phyloP scores from a whole-genome alignment of 2,888 invertebrate genomes.

The Apodemia duryi region DNA sequence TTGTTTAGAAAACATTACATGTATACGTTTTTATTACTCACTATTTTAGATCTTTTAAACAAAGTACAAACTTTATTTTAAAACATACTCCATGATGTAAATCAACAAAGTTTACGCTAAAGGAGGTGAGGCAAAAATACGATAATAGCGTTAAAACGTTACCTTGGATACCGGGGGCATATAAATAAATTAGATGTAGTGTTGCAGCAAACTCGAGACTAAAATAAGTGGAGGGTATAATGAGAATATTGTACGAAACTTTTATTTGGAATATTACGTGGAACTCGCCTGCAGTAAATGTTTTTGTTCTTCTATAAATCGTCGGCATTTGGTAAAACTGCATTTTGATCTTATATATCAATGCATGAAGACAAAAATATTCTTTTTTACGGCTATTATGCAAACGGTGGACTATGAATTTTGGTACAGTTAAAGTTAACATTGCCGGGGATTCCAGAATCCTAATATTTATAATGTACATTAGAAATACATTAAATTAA shows the following conservation, averaged over 20 bases:
- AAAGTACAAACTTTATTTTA: constrained; percentile 5
- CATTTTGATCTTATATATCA: too few species aligned
- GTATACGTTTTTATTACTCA: background rate
- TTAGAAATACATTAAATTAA: too few species aligned
- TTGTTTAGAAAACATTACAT: too few species aligned
- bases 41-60: background rate
- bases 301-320: too few species aligned
- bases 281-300: background rate
- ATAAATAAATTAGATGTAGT: constrained; percentile 21
- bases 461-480: too few species aligned
- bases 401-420: too few species aligned
- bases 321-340: too few species aligned
- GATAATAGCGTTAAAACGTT: constrained; percentile 16
- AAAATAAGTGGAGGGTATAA: constrained; percentile 7
- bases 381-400: too few species aligned
- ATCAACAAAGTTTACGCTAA: constrained; percentile 20
- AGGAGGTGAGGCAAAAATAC: constrained; percentile 12
- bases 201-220: constrained; percentile 9
- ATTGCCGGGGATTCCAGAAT: too few species aligned
- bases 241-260: constrained; percentile 7
- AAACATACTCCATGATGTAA: constrained; percentile 14
- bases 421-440: too few species aligned
- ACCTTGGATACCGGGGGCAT: constrained; percentile 14
- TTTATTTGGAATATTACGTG: background rate
- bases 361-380: too few species aligned